A percentile compares a stretch with the other conserved stretches of the same genome.
Conservation (phyloP, 2,888 invertebrate species). For the Drosophila eohydei region DNA sequence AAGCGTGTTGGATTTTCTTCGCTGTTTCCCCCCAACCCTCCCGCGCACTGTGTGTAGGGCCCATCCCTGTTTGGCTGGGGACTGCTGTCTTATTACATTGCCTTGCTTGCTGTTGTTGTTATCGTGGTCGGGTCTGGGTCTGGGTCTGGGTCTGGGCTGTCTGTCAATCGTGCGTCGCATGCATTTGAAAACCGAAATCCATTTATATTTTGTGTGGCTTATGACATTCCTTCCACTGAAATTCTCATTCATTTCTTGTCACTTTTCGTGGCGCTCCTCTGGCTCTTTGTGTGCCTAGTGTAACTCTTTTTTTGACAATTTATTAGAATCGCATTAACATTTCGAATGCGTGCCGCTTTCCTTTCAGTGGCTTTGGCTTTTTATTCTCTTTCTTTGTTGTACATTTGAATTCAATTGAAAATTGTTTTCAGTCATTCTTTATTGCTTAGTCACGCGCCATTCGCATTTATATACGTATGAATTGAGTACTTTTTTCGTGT, state of each 20-base stretch:
- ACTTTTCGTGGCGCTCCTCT: conserved; percentile 52
- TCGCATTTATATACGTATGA: conserved; percentile 35
- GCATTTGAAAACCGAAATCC: conserved; percentile 44
- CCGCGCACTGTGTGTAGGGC: background rate
- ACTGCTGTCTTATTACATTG: conserved; percentile 68
- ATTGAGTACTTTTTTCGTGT: conserved; percentile 21
- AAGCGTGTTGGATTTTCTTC: conserved; percentile 11
- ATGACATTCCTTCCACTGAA: conserved; percentile 43
- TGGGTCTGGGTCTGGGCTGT: conserved; percentile 15
- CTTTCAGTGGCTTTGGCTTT: conserved; percentile 11
- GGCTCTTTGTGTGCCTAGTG: conserved; percentile 37
- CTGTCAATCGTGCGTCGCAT: conserved; percentile 64
- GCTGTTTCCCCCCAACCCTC: background rate
- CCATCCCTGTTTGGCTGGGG: conserved; percentile 20
- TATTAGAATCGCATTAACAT: conserved; percentile 67
- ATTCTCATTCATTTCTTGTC: conserved; percentile 56
- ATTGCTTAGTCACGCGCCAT: conserved; percentile 71
- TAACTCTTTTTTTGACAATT: conserved; percentile 71
- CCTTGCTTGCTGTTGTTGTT: conserved; percentile 19
- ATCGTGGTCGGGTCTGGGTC: conserved; percentile 16
- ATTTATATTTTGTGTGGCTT: conserved; percentile 17
- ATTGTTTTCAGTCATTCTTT: conserved; percentile 54
- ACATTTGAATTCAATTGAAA: conserved; percentile 61
- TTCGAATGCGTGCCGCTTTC: conserved; percentile 50
- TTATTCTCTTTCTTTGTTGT: conserved; percentile 7